Evolutionary conservation across 2,113 vertebrate genomes (phyloP), one percentile per base, ranked within the genome.

Genomic region (Hucho hucho): DNA sequence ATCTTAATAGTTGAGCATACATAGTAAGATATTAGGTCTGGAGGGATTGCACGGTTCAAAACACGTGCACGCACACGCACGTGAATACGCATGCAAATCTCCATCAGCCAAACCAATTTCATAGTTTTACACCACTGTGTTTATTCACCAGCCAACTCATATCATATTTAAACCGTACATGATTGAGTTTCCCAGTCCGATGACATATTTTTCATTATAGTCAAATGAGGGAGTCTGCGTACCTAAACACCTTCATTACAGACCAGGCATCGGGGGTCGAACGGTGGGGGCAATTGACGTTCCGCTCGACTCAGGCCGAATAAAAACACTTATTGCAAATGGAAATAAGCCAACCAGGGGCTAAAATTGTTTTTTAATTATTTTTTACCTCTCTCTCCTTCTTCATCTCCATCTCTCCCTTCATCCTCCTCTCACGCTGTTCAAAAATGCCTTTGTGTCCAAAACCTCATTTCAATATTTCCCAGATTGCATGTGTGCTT

Each of bases 361-460:
- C 84, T 79, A 87, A 84, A 91, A 91, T 87, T 82, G 87, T 87
- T 89, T 89, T 89, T 91, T 93, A 93, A 93, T 93, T 93, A 93
- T 83, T 87, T 80, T 5, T 74, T 73, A 69, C 70, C 81, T 76
- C 46, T 64, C 71, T 25, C 2, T 76, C 74, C 81, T 18, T 53
- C 49, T 18, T 53, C 49, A 18, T 18, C 74, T 73, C 64, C 64
- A 68, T 77, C 69, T 73, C 72, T 4, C 29, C 22, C 70, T 73
- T 64, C 49, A 64, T 79, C 49, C 49, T 53, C 16, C 49, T 72
- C 70, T 82, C 86, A 78, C 71, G 84, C 89, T 85, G 91, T 75
- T 80, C 69, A 14, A 3, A 24, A 28, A 75, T 78, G 84, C 86
- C 78, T 14, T 69, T 74, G 29, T 69, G 76, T 75, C 72, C 79